Evolutionary conservation across 2,888 invertebrate species (phyloP).

Genomic region (Cerastoderma edule): DNA sequence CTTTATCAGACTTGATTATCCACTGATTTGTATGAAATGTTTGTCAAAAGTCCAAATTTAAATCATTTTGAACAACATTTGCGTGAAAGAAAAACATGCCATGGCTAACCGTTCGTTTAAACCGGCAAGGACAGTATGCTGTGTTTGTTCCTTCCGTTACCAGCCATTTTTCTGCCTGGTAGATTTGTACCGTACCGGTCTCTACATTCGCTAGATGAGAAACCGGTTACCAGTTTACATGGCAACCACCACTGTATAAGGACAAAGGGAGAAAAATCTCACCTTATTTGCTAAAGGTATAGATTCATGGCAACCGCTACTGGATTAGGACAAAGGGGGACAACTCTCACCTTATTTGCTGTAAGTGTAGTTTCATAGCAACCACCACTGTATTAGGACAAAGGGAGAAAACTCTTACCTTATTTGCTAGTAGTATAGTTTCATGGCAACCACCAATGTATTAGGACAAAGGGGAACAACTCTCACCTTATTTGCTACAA

Average conservation of each 20-base stretch:
- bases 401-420: not conserved
- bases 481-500: constrained; percentile 67
- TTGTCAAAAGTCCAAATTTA: too few species aligned
- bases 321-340: not conserved
- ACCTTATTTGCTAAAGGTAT: not conserved
- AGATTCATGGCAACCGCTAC: not conserved
- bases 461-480: not conserved
- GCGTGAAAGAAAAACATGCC: too few species aligned
- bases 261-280: not conserved
- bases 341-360: constrained; percentile 46
- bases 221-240: too few species aligned
- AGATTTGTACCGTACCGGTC: too few species aligned
- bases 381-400: not conserved
- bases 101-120: too few species aligned
- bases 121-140: too few species aligned
- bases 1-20: too few species aligned
- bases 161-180: too few species aligned
- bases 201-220: too few species aligned
- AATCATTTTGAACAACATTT: too few species aligned
- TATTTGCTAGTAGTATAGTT: not conserved
- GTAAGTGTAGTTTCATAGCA: constrained; percentile 37
- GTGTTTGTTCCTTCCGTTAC: too few species aligned
- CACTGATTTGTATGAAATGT: too few species aligned
- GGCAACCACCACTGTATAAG: not conserved
- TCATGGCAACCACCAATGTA: not conserved